Evolutionary conservation across 92 coral and sea anemone species (phyloP), one percentile per base, ranked within the genome.

Genomic region (Galaxea fascicularis): DNA sequence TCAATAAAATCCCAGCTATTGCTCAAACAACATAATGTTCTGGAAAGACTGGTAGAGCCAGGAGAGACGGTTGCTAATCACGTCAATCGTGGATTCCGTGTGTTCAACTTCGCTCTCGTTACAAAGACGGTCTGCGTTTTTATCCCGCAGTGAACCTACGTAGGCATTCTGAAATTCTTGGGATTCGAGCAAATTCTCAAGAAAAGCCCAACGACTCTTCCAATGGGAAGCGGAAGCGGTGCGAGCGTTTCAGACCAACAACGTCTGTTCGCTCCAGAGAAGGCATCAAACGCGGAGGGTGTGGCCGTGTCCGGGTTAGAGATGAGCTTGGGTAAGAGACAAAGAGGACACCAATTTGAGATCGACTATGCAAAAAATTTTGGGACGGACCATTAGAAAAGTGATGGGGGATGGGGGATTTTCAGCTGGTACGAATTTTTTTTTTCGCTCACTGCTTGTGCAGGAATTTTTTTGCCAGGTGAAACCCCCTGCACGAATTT

Each of bases 221-320:
- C 98, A 10, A 94, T 94, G 98, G 98, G 98, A 0, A 95, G 98
- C 6, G 98, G 93, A 22, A 94, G 91, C 27, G 98, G 98, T 8
- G 98, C n/a, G n/a, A n/a, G n/a, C n/a, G 98, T 35, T 91, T 95
- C 14, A 94, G 86, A 77, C 91, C 39, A 95, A 94, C 88, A 86
- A 44, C 75, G 98, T n/a, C 76, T 93, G 65, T 93, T 69, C 66
- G 98, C 90, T 26, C 98, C 98, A 28, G 98, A 95, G 30, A 93
- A 93, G 78, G 98, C 98, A 3, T 86, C 98, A 27, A 93, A 93
- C 67, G 98, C 98, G 3, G 98, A 95, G n/a, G 98, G 98, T 21
- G 98, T 93, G 76, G 98, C 98, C 18, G 94, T 92, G 59, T 93
- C 98, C 60, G 98, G 98, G 15, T 84, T 93, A 60, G 98, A 80